phyloP scores from a whole-genome alignment of 2,113 vertebrate genomes.

The Cisticola juncidis region DNA sequence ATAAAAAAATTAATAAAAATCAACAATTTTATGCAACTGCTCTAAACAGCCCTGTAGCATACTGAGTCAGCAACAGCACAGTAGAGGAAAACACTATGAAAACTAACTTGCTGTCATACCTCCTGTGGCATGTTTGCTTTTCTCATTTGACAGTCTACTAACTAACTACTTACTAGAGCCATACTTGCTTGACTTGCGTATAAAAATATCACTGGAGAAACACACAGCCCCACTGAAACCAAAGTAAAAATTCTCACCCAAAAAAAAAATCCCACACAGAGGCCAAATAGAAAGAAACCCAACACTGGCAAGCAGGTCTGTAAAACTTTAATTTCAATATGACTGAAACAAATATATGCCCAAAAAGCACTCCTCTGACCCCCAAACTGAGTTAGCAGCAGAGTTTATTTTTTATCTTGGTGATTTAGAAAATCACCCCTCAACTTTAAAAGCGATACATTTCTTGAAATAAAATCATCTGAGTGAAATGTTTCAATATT shows the following conservation, averaged over 20 bases:
- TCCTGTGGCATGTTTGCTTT: not conserved
- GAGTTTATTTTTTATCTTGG: not conserved
- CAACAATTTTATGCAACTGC: not conserved
- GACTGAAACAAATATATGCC: not conserved
- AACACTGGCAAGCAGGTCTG: not conserved
- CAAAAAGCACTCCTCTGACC: not conserved
- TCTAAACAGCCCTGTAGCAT: not conserved
- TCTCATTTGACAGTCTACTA: not conserved
- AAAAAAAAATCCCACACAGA: not conserved
- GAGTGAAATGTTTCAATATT: not conserved
- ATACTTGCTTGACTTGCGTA: accelerated
- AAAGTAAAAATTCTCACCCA: not conserved
- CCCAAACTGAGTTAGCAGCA: not conserved
- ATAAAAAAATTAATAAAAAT: not conserved
- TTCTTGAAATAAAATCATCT: not conserved
- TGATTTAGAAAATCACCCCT: not conserved
- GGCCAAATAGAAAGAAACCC: not conserved
- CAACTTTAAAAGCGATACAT: not conserved
- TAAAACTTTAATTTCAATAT: not conserved
- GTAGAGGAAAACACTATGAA: not conserved
- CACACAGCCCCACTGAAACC: not conserved
- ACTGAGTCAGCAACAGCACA: not conserved
- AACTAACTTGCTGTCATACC: not conserved
- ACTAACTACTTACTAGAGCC: not conserved
- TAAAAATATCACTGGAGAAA: not conserved